Base-by-base conservation (phyloP, 2,113 vertebrate species). In the Carlito syrichta region DNA sequence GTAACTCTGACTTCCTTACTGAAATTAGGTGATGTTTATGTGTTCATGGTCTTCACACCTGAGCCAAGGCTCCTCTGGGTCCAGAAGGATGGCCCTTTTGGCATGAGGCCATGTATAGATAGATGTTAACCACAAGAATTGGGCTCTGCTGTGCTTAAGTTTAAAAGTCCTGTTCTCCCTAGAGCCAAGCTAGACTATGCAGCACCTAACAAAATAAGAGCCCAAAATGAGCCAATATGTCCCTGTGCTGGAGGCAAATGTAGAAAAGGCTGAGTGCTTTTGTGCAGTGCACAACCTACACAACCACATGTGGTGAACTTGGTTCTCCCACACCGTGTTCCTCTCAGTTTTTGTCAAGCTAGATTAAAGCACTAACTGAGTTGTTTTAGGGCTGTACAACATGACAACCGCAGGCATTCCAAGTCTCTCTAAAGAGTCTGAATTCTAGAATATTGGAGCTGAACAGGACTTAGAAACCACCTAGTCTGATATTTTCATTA, bases 381-480 rank as follows among this genome's bases (percentile, higher is more conserved):
- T 10, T 17, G 25, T 66, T 68, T 52, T 84, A 40, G 66, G 66
- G 88, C 43, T 90, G 1, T 83, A 71, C 45, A 22, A 25, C 27
- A 48, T 45, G 62, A 50, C 20, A 52, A 32, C 5, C 38, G 63
- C 27, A 63, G 43, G 13, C 56, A 43, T 58, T 17, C 32, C 32
- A 32, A 77, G 23, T 60, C 50, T 66, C 45, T 69, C 40, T 56
- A 74, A 54, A 69, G 84, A 77, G 58, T 23, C 25, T 48, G 11
- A 69, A 56, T 74, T 62, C 38, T 78, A 38, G 62, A 60, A 45
- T 50, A 40, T n/a, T 30, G 86, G 40, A 63, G 25, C 52, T 56
- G 17, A 50, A 81, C 68, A 68, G 43, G n/a, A 84, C 20, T 38
- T 87, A 62, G 54, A 88, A 91, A 68, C 86, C 38, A 71, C 48